Percentiles rank a stretch among this genome's conserved stretches.
phyloP scores from a whole-genome alignment of 2,888 invertebrate species.

The Scaeva pyrastri region DNA sequence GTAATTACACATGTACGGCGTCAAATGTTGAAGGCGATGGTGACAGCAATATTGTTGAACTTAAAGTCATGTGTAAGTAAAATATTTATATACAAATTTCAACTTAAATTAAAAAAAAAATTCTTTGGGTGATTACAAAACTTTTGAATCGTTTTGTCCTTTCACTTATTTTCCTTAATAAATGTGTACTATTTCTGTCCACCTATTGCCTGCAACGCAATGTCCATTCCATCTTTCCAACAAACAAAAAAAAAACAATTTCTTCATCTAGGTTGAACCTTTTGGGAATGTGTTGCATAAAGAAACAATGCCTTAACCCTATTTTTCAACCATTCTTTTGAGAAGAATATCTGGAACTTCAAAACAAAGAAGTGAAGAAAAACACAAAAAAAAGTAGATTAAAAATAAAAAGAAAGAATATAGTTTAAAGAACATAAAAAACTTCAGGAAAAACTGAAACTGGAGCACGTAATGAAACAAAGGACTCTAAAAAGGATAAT shows the following conservation, averaged over 20 bases:
- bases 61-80: conserved; percentile 96
- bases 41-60: conserved; percentile 90
- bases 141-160: background rate
- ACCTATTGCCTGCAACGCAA: background rate
- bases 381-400: conserved; percentile 27
- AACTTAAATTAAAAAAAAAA: background rate
- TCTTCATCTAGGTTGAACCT: conserved; percentile 51
- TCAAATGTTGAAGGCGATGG: conserved; percentile 97
- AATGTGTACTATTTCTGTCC: conserved; percentile 29
- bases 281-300: conserved; percentile 44
- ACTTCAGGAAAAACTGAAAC: conserved; percentile 59
- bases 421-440: conserved; percentile 15
- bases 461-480: conserved; percentile 70
- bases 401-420: conserved; percentile 31
- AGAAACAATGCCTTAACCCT: conserved; percentile 49
- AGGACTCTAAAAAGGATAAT: conserved; percentile 54
- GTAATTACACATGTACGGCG: conserved; percentile 94
- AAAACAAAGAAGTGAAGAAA: conserved; percentile 42
- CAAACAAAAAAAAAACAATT: conserved; percentile 10
- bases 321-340: conserved; percentile 38
- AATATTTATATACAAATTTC: background rate
- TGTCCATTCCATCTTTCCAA: background rate
- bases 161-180: conserved; percentile 19
- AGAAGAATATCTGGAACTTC: conserved; percentile 55
- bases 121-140: background rate